phyloP scores from a whole-genome alignment of 1,140 invertebrate species.

The Eufriesea mexicana region DNA sequence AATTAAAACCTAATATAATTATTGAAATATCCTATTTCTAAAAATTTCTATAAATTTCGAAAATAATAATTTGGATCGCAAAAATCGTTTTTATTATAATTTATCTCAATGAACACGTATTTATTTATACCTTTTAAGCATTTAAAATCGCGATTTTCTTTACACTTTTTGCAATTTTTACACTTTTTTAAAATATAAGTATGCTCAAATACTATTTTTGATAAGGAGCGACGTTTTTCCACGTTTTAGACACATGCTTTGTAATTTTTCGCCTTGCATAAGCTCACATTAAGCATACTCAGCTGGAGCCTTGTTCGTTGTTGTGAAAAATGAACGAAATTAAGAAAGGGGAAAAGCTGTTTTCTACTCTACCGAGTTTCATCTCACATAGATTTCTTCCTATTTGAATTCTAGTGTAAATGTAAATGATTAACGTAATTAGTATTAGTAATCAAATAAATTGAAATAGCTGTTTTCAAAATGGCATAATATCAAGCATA shows the following conservation, averaged over 20 bases:
- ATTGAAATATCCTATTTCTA: too few relatives aligned
- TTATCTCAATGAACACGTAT: background rate
- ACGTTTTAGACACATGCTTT: background rate
- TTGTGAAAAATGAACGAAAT: slow-evolving; percentile 14
- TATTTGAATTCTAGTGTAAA: background rate
- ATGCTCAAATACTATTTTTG: background rate
- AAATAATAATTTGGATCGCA: too few relatives aligned
- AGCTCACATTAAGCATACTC: background rate
- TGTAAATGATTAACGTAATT: background rate
- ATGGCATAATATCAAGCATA: too few relatives aligned
- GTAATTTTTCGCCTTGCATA: background rate
- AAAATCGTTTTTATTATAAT: too few relatives aligned
- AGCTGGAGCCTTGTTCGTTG: background rate
- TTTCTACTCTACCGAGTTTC: background rate
- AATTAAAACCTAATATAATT: too few relatives aligned
- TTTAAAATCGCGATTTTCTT: background rate
- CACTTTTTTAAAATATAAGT: background rate
- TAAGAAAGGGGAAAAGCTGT: background rate
- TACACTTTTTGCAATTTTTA: background rate
- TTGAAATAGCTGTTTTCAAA: too few relatives aligned
- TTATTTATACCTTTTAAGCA: background rate
- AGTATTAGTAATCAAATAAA: background rate
- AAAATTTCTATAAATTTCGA: too few relatives aligned
- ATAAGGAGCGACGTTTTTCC: background rate
- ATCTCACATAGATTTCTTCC: background rate